Conservation (phyloP, 1,140 invertebrate genomes). For the Dreissena rostriformis region DNA sequence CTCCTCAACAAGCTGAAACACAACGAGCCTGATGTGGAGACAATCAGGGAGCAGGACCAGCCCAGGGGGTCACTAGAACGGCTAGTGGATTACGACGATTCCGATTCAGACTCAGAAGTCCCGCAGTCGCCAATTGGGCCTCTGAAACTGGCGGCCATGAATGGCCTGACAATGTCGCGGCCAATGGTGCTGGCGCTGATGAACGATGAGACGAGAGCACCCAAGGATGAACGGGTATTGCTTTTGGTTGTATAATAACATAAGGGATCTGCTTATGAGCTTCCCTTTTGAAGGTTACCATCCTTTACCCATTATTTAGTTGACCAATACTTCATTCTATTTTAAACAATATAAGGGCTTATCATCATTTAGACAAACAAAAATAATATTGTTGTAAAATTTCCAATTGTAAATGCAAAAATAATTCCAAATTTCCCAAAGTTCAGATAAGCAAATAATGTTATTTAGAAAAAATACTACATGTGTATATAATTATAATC, state of each 20-base stretch:
- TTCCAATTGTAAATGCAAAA: no score
- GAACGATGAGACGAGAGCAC: slow-evolving; percentile 78
- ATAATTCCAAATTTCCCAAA: no score
- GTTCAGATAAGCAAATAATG: no score
- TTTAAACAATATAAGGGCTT: no score
- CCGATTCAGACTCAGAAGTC: slow-evolving; percentile 65
- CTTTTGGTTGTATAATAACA: background rate
- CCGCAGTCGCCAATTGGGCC: slow-evolving; percentile 74
- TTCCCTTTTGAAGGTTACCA: background rate
- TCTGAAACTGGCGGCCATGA: slow-evolving; percentile 81
- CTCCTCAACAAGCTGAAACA: slow-evolving; percentile 51
- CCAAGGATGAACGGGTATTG: slow-evolving; percentile 79
- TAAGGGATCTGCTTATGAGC: background rate
- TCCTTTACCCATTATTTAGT: no score
- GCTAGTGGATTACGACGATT: slow-evolving; percentile 65
- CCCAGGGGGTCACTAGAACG: slow-evolving; percentile 52
- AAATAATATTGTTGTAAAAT: no score
- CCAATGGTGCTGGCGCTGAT: slow-evolving; percentile 79
- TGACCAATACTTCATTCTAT: no score
- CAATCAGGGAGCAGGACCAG: slow-evolving; percentile 54
- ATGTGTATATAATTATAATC: no score
- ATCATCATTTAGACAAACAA: no score
- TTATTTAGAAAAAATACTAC: no score
- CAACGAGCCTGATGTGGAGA: slow-evolving; percentile 46
- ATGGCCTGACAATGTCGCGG: slow-evolving; percentile 80